A percentile compares a stretch with the other conserved stretches of the same genome.
phyloP scores from a whole-genome alignment of 2,113 vertebrate genomes.

The Archilochus colubris region DNA sequence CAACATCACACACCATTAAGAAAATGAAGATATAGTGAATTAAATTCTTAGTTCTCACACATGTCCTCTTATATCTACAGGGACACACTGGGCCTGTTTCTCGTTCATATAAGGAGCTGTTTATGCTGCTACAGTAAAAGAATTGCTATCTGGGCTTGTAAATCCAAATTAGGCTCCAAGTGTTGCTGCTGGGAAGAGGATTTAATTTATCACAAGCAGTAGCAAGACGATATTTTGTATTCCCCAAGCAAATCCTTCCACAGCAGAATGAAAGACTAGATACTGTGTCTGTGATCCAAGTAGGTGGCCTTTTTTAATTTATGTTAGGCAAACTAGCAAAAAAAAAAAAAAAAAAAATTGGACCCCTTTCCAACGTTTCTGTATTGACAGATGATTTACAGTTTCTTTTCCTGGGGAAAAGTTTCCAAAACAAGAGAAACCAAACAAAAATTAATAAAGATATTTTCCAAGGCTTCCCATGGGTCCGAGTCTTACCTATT shows the following conservation, averaged over 20 bases:
- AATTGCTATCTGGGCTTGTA: not conserved
- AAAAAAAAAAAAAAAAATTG: not conserved
- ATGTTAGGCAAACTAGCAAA: not conserved
- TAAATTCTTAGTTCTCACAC: not conserved
- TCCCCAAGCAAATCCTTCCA: not conserved
- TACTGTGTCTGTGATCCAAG: not conserved
- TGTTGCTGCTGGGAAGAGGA: conserved; percentile 4
- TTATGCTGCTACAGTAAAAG: not conserved
- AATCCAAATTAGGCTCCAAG: conserved; percentile 25
- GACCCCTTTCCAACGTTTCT: not conserved
- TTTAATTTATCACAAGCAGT: conserved; percentile 35
- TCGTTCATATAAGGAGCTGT: not conserved
- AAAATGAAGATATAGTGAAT: not conserved
- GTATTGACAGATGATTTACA: not conserved
- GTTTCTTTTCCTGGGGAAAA: not conserved
- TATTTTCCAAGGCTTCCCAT: not conserved
- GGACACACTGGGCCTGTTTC: not conserved
- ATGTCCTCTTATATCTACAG: not conserved
- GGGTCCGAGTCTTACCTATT: not conserved
- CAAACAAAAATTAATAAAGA: not conserved
- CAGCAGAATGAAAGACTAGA: not conserved
- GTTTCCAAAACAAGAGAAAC: not conserved
- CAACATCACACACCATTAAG: not conserved
- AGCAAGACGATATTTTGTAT: not conserved
- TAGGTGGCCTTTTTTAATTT: not conserved